These are phyloP conservation scores for Scylla paramamosain DNA, from an alignment of 1,140 invertebrate genomes.

Conservation along the genomic window DNA sequence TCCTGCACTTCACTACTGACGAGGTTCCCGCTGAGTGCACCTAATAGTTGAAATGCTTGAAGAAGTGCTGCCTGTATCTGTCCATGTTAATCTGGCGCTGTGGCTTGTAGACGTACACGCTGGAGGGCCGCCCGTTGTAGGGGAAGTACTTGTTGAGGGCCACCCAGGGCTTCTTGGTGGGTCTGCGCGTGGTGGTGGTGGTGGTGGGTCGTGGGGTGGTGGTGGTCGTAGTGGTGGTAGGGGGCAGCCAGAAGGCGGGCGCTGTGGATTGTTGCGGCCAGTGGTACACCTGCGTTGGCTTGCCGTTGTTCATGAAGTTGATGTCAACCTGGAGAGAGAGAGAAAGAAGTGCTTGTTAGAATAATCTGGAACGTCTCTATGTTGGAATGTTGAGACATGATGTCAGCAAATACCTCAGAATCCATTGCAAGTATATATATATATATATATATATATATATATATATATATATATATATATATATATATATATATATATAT, in stretches of 20 bases:
- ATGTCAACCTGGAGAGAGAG: slow-evolving; percentile 3
- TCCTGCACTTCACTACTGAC: neutral
- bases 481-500: neutral
- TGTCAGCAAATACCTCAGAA: too few relatives aligned
- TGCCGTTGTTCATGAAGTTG: slow-evolving; percentile 62
- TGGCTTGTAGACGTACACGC: slow-evolving; percentile 63
- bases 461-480: neutral
- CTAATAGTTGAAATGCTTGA: slow-evolving; percentile 70
- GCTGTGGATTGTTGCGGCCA: slow-evolving; percentile 31
- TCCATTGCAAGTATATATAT: neutral
- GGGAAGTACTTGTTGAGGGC: slow-evolving; percentile 67
- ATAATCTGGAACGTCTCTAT: too few relatives aligned
- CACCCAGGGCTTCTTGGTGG: slow-evolving; percentile 52
- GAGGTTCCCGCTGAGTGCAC: too few relatives aligned
- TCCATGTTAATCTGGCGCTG: slow-evolving; percentile 29
- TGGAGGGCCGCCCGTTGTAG: slow-evolving; percentile 66
- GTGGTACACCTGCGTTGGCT: slow-evolving; percentile 66
- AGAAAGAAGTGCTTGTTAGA: neutral
- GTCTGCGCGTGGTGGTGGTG: slow-evolving; percentile 50
- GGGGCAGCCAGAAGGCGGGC: slow-evolving; percentile 36
- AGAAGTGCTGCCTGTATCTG: slow-evolving; percentile 65
- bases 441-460: neutral
- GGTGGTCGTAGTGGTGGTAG: slow-evolving; percentile 43
- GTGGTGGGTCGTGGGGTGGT: neutral
- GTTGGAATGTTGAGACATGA: too few relatives aligned